These are phyloP conservation scores for Drosophila tropicalis DNA, from an alignment of 1,140 invertebrate species.

Conservation along the genomic window DNA sequence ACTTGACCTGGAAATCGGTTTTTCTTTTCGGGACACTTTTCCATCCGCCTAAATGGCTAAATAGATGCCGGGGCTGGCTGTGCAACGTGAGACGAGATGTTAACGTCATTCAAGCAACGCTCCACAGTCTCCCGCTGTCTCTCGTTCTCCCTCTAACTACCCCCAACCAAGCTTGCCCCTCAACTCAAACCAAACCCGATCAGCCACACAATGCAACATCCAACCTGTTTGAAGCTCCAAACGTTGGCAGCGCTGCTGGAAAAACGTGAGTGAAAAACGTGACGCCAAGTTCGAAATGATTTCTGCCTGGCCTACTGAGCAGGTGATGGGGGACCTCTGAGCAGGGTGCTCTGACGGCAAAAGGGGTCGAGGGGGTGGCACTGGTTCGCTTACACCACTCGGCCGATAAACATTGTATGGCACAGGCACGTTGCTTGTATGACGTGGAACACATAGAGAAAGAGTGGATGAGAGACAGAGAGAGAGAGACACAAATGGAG, in stretches of 20 bases:
- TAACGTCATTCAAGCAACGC: conserved; percentile 32
- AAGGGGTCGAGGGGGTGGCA: not conserved
- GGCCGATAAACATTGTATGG: conserved; percentile 53
- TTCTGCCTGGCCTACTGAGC: conserved; percentile 68
- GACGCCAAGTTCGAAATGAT: conserved; percentile 69
- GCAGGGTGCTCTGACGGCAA: not conserved
- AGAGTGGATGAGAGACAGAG: not conserved
- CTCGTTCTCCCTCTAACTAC: no score
- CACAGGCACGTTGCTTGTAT: conserved; percentile 45
- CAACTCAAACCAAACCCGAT: conserved; percentile 16
- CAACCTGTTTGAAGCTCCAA: conserved; percentile 58
- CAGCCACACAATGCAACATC: conserved; percentile 47
- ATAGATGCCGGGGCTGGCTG: conserved; percentile 16
- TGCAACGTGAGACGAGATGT: conserved; percentile 68
- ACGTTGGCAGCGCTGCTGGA: conserved; percentile 47
- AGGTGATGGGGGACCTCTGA: conserved; percentile 21
- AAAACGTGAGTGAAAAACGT: conserved; percentile 77
- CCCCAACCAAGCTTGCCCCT: no score
- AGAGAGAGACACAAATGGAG: not conserved
- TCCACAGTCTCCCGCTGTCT: not conserved
- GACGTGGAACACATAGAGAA: not conserved
- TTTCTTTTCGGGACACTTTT: conserved; percentile 39
- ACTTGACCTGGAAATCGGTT: conserved; percentile 58
- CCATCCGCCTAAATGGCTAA: conserved; percentile 9
- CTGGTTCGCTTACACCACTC: conserved; percentile 44